phyloP scores from a whole-genome alignment of 2,113 vertebrate species.

The Gnathonemus longibarbis region DNA sequence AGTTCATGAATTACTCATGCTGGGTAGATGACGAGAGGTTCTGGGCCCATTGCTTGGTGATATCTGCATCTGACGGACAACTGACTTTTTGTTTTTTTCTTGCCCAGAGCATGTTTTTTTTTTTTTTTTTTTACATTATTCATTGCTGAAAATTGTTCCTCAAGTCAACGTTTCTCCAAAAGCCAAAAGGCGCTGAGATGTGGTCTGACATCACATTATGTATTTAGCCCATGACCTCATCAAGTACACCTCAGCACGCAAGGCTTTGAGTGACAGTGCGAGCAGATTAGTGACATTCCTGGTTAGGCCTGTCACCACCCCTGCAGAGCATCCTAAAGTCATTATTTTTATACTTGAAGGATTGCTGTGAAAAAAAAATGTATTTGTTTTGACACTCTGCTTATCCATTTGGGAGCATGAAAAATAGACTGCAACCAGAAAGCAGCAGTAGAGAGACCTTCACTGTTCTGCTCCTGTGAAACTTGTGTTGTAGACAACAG shows the following conservation, averaged over 20 bases:
- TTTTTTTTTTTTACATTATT: neutral
- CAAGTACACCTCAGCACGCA: neutral
- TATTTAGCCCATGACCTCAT: neutral
- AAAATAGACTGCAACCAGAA: neutral
- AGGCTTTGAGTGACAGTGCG: neutral
- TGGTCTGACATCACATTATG: neutral
- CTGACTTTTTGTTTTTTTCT: neutral
- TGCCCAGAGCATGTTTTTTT: neutral
- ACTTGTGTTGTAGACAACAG: neutral
- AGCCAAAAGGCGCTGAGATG: neutral
- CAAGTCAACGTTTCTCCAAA: neutral
- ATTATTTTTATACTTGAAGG: neutral
- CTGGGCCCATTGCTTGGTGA: neutral
- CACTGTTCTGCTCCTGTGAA: neutral
- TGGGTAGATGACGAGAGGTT: neutral
- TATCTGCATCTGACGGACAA: neutral
- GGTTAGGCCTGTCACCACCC: neutral
- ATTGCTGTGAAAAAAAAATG: neutral
- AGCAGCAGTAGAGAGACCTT: neutral
- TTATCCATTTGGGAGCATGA: neutral
- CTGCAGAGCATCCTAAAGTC: neutral
- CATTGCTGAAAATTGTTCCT: neutral
- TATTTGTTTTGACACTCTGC: neutral
- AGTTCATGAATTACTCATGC: neutral
- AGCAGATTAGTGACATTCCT: neutral